phyloP scores from a whole-genome alignment of 2,113 vertebrate species.

The Rhinolophus sinicus region DNA sequence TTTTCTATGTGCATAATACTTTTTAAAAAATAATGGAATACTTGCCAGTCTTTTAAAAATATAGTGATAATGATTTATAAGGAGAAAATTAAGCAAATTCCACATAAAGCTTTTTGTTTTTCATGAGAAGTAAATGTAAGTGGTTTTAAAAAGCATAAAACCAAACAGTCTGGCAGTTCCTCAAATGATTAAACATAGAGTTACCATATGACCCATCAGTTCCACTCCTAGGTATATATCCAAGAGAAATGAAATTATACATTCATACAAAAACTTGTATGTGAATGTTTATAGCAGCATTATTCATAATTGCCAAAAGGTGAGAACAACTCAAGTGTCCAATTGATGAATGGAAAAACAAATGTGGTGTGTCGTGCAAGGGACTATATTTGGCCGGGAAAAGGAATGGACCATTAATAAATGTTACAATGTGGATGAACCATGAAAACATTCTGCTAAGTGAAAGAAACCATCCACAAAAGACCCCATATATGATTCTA shows the following conservation, averaged over 20 bases:
- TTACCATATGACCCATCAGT: background rate
- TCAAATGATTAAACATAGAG: background rate
- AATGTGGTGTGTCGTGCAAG: fast-evolving
- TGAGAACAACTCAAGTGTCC: background rate
- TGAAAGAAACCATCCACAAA: too few relatives aligned
- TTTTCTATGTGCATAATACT: background rate
- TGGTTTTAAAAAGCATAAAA: background rate
- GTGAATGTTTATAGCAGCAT: background rate
- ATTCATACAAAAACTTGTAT: fast-evolving
- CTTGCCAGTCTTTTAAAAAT: background rate
- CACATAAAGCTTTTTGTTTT: background rate
- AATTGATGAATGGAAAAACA: fast-evolving
- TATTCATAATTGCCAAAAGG: fast-evolving
- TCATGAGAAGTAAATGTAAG: background rate
- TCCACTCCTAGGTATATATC: fast-evolving
- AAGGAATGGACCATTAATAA: background rate
- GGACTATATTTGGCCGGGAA: background rate
- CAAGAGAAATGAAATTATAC: fast-evolving
- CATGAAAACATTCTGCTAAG: background rate
- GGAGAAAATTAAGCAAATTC: background rate
- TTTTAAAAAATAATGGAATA: background rate
- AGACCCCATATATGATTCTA: background rate
- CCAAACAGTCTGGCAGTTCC: background rate
- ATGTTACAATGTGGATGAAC: fast-evolving
- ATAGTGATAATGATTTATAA: background rate